Conservation (phyloP, 2,888 invertebrate genomes). For the Nephrotoma appendiculata region DNA sequence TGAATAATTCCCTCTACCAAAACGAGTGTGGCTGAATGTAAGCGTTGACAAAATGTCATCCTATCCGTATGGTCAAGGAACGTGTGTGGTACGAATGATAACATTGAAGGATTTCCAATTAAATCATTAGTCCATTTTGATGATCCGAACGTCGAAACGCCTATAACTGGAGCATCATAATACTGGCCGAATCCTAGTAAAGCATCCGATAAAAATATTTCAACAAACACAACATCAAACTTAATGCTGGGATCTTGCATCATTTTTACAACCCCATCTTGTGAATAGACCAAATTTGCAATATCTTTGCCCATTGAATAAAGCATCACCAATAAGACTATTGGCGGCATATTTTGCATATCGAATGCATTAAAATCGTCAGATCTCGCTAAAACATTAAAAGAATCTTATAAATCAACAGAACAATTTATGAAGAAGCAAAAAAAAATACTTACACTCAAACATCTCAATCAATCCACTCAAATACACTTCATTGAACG, state of each 20-base stretch:
- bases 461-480: not conserved
- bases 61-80: constrained; percentile 22
- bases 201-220: constrained; percentile 19
- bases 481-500: not conserved
- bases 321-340: not conserved
- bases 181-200: constrained; percentile 18
- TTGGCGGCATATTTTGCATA: not conserved
- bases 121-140: constrained; percentile 13
- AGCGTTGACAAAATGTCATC: constrained; percentile 27
- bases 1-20: not conserved
- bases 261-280: constrained; percentile 12
- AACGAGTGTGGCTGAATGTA: constrained; percentile 8
- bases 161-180: constrained; percentile 18
- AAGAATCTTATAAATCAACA: not conserved
- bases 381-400: not conserved
- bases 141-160: constrained; percentile 17
- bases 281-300: not conserved
- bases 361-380: not conserved
- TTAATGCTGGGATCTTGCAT: constrained; percentile 14
- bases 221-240: constrained; percentile 19
- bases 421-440: not conserved
- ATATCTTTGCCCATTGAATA: not conserved
- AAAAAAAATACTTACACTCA: not conserved
- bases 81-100: constrained; percentile 25
- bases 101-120: constrained; percentile 23